phyloP scores from a whole-genome alignment of 2,888 invertebrate species.

The Buathra laborator region DNA sequence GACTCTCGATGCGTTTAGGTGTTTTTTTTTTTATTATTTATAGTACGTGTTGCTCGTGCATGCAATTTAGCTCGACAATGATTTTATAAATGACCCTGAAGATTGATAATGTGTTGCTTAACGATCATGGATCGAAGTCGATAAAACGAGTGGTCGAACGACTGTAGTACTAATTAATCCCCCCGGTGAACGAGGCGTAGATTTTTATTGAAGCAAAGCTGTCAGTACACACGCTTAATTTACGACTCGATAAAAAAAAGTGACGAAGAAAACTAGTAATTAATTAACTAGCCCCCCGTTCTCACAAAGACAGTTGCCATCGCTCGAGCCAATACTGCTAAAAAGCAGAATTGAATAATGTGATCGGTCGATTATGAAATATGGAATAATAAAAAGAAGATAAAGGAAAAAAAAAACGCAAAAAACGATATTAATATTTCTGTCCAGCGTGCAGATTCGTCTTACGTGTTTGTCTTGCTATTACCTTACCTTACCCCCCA shows the following conservation, averaged over 20 bases:
- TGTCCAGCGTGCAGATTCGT: slow-evolving; percentile 71
- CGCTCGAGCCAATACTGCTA: slow-evolving; percentile 49
- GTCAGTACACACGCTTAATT: slow-evolving; percentile 29
- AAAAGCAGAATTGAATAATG: slow-evolving; percentile 43
- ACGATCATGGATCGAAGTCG: slow-evolving; percentile 42
- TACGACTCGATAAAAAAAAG: slow-evolving; percentile 27
- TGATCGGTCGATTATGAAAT: slow-evolving; percentile 43
- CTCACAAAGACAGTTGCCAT: slow-evolving; percentile 37
- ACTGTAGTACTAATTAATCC: slow-evolving; percentile 40
- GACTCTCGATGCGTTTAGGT: slow-evolving; percentile 61
- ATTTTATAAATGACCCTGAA: slow-evolving; percentile 32
- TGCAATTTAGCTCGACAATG: slow-evolving; percentile 24
- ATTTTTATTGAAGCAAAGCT: slow-evolving; percentile 45
- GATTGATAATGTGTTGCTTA: slow-evolving; percentile 49
- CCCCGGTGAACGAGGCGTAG: slow-evolving; percentile 53
- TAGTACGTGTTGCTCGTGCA: slow-evolving; percentile 45
- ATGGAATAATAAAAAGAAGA: slow-evolving; percentile 29
- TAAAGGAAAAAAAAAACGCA: slow-evolving; percentile 45
- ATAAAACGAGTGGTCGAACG: slow-evolving; percentile 30
- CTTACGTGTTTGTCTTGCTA: slow-evolving; percentile 79
- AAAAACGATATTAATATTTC: slow-evolving; percentile 63
- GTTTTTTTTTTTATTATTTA: slow-evolving; percentile 35
- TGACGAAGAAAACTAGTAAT: slow-evolving; percentile 22
- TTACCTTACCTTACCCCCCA: slow-evolving; percentile 69
- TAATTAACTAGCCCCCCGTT: slow-evolving; percentile 19